Base-by-base conservation (phyloP, 2,113 vertebrate genomes). In the Nematolebias whitei region DNA sequence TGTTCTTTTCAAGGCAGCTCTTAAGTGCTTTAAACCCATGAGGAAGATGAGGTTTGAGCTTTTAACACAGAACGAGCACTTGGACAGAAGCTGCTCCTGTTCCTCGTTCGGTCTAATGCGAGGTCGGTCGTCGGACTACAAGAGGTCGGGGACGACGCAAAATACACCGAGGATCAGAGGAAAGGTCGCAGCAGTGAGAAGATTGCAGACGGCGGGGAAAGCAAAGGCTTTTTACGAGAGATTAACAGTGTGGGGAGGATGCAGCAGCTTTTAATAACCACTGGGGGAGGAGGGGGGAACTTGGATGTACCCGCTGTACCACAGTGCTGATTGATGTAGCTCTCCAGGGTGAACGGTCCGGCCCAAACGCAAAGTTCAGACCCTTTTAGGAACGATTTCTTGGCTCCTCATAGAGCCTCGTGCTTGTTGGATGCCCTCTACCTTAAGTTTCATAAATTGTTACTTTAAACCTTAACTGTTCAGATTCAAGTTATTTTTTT, bases 11-110 rank as follows among this genome's bases (percentile, higher is more conserved):
- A 76, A 68, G 71, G 44, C 11, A 61, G 67, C 35, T 24, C 70
- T 75, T 65, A 78, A 85, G 79, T 76, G 82, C 72, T 79, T 55
- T 57, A 60, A 84, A 59, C 16, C 63, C 80, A 71, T 2, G 48
- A 65, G 82, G 70, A 65, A 83, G 18, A 45, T 14, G 38, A 44
- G 29, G 71, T 51, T 54, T 32, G 57, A 12, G 63, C 66, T 74
- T 75, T 74, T 47, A 71, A 68, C 68, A 40, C 60, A 69, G 47
- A 54, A 73, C 63, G 12, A 80, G 74, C 67, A 74, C 48, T 76
- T 82, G 71, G 68, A 84, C 78, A 79, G 64, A 74, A 66, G 53
- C 63, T 84, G 85, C 86, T 86, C 57, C 79, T 52, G 78, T 71
- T 82, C 51, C 63, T 74, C 75, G 54, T 63, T 20, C 54, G 22